phyloP scores from a whole-genome alignment of 2,113 vertebrate genomes.

The Galemys pyrenaicus region DNA sequence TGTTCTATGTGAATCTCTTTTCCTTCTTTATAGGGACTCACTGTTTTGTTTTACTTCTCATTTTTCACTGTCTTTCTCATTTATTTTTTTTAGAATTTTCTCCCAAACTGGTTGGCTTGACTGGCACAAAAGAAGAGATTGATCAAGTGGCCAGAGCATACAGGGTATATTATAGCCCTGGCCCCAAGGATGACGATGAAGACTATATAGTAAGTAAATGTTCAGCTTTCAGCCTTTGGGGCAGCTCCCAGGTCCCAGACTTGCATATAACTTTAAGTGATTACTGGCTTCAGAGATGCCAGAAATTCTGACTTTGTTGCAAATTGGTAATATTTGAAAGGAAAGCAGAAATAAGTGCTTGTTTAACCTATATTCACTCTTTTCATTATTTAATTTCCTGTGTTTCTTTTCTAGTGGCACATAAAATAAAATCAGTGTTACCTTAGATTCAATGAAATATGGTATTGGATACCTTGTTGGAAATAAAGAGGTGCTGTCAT shows the following conservation, averaged over 20 bases:
- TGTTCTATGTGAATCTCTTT: conserved; percentile 13
- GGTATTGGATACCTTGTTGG: not conserved
- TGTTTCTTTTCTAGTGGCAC: not conserved
- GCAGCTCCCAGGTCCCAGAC: too few relatives aligned
- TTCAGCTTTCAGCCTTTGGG: not conserved
- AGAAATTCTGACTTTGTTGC: not conserved
- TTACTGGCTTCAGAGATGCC: not conserved
- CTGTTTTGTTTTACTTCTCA: not conserved
- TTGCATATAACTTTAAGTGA: not conserved
- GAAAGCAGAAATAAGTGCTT: not conserved
- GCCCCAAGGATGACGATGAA: conserved; percentile 96
- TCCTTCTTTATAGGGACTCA: not conserved
- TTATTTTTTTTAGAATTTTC: conserved; percentile 92
- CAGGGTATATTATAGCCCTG: conserved; percentile 96
- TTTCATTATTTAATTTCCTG: not conserved
- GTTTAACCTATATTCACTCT: not conserved
- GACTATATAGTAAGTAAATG: conserved; percentile 96
- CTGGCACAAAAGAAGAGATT: conserved; percentile 89
- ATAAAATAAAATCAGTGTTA: not conserved
- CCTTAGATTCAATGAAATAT: not conserved
- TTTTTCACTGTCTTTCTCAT: conserved; percentile 10
- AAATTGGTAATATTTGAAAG: conserved; percentile 4
- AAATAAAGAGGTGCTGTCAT: not conserved
- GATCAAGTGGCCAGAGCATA: conserved; percentile 92
- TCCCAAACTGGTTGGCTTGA: conserved; percentile 94